These are phyloP conservation scores for Musca domestica DNA, from an alignment of 1,140 invertebrate genomes.

Conservation along the genomic window DNA sequence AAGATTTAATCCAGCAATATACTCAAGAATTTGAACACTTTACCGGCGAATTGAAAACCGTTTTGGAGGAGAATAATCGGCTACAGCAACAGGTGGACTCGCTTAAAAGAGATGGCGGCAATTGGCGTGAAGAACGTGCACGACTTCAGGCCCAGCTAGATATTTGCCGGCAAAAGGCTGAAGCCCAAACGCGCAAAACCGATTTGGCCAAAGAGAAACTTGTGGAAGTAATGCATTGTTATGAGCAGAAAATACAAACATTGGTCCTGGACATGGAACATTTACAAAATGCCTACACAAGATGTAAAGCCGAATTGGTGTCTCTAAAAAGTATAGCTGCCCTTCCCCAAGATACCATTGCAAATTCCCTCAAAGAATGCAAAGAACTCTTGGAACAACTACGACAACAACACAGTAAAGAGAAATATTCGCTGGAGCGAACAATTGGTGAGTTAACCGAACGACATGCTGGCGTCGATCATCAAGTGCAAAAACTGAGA, in stretches of 20 bases:
- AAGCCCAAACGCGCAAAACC: constrained; percentile 53
- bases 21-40: constrained; percentile 63
- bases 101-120: constrained; percentile 57
- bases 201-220: constrained; percentile 60
- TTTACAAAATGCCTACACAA: constrained; percentile 59
- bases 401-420: constrained; percentile 61
- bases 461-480: constrained; percentile 33
- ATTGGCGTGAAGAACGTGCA: constrained; percentile 48
- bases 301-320: constrained; percentile 58
- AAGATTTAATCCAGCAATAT: constrained; percentile 63
- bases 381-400: constrained; percentile 64
- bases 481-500: constrained; percentile 40
- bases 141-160: constrained; percentile 48
- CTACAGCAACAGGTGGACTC: constrained; percentile 60
- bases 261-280: constrained; percentile 62
- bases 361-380: constrained; percentile 63
- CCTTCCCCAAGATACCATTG: constrained; percentile 57
- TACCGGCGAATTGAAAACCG: constrained; percentile 60
- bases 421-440: constrained; percentile 56
- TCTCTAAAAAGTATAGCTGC: constrained; percentile 59
- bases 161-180: constrained; percentile 46
- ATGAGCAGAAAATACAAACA: constrained; percentile 62
- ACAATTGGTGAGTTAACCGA: constrained; percentile 51
- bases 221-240: constrained; percentile 60
- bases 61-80: constrained; percentile 64